Evolutionary conservation across 1,140 invertebrate species (phyloP), one percentile per base, ranked within the genome.

Genomic region (Temnothorax nylanderi): DNA sequence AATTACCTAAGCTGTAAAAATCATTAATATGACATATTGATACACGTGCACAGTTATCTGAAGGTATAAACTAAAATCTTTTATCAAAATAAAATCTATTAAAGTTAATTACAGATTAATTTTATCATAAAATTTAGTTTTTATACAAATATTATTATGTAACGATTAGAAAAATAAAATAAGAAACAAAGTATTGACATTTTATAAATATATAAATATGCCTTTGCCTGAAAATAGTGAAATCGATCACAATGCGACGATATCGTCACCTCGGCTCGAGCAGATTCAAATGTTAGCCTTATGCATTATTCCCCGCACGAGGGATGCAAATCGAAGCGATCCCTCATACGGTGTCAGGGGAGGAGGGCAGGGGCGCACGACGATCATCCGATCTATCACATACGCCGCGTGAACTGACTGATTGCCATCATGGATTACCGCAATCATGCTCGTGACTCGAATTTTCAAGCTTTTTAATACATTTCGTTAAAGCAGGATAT

Each of bases 261-360:
- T 88, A 90, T 56, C 77, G 76, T 58, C 64, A 81, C 49, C 41
- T 56, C 77, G 72, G 81, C 64, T 88, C 56, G 44, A 60, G 64
- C 54, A 85, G 71, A 78, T 74, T 64, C 37, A 64, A 82, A 74
- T 18, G 76, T 75, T n/a, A 18, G 7, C 21, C 65, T 64, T 84
- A 92, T 92, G 81, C 87, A 89, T 91, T 93, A 93, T 93, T 93
- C 92, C 76, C 37, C 76, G 82, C 92, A 93, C 92, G 92, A 75
- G 74, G 74, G 90, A 93, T 93, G 92, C 91, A 92, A 93, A 93
- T 93, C 84, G 88, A 62, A 81, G 85, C 88, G 89, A 93, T 93
- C 90, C 80, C 85, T 93, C 89, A 92, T 74, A 71, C 76, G 51
- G 80, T 51, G 11, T 2, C 3, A 49, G 11, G 47, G 47, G 10